A percentile compares a stretch with the other conserved stretches of the same genome.
phyloP scores from a whole-genome alignment of 2,113 vertebrate species.

The Conger conger region DNA sequence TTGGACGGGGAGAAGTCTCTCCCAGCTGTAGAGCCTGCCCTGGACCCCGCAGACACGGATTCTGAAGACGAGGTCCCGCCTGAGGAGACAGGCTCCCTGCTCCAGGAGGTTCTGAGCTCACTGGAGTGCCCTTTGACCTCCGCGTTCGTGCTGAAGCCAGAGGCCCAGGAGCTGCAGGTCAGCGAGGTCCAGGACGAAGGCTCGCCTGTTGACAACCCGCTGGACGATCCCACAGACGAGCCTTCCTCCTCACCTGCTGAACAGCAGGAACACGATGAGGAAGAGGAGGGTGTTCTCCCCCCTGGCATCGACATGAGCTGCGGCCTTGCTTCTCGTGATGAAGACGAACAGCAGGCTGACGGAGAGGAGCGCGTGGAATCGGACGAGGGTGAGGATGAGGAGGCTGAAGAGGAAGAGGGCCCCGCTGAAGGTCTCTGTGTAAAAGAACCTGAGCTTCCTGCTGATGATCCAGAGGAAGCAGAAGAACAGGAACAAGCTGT shows the following conservation, averaged over 20 bases:
- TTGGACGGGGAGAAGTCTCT: slow-evolving; percentile 33
- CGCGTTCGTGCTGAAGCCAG: slow-evolving; percentile 41
- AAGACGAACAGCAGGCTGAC: not conserved
- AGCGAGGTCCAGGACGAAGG: slow-evolving; percentile 20
- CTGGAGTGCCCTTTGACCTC: slow-evolving; percentile 59
- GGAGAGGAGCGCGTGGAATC: slow-evolving; percentile 25
- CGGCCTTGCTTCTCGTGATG: not conserved
- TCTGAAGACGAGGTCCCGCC: slow-evolving; percentile 32
- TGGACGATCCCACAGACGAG: not conserved
- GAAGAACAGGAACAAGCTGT: not conserved
- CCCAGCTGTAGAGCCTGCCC: slow-evolving; percentile 38
- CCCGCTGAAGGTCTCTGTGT: slow-evolving; percentile 12
- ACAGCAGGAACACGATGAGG: not conserved
- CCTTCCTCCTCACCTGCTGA: not conserved
- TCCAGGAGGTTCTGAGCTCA: slow-evolving; percentile 70
- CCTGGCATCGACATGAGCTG: not conserved
- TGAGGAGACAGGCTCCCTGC: slow-evolving; percentile 60
- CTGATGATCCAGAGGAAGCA: not conserved
- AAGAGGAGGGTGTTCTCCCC: not conserved
- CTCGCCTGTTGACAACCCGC: not conserved
- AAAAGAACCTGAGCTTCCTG: not conserved
- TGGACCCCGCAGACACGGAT: slow-evolving; percentile 37
- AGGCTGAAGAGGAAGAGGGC: slow-evolving; percentile 34
- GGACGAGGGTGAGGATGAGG: slow-evolving; percentile 25
- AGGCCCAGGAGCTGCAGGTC: slow-evolving; percentile 32